Base-by-base conservation (phyloP, 2,888 invertebrate genomes). In the Conistra vaccinii region DNA sequence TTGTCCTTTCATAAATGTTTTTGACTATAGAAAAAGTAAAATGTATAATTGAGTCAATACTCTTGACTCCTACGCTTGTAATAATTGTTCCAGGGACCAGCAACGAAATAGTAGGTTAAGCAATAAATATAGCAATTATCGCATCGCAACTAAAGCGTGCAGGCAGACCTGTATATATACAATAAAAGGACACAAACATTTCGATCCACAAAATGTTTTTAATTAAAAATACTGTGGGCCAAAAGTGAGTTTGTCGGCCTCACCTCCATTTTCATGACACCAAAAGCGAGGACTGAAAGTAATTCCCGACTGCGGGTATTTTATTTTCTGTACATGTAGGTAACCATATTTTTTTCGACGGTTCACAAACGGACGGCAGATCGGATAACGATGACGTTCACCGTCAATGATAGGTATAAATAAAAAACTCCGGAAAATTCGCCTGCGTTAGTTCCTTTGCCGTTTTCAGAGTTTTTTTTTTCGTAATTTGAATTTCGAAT, bases 161-260 rank as follows among this genome's bases (percentile, higher is more conserved):
- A 45, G 60, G 32, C 60, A 77, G 69, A 61, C 29, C 73, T 80
- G n/a, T n/a, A n/a, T n/a, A n/a, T n/a, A 78, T 69, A 68, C 84
- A 85, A 78, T 85, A 84, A 88, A 88, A 77, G 78, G 71, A 77
- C 48, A 76, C 83, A 81, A 78, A 84, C 85, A 84, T 85, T 82
- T 87, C 87, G 87, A 88, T 84, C 85, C 62, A 80, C 78, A 84
- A 90, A 90, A 88, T 89, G 88, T 89, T 91, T 92, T 92, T 91
- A 91, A 92, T 92, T 91, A 92, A 93, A 92, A 92, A 91, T 89
- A 89, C 90, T 86, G 80, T 73, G 80, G 81, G 75, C 82, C 39
- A 80, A 89, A 88, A 90, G 89, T 90, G 87, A 89, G 89, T 90
- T 89, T 88, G 86, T 82, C 71, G 70, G 73, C 78, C 83, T 83